These are phyloP conservation scores for Piscicola geometra DNA, from an alignment of 2,888 invertebrate species.

Conservation along the genomic window DNA sequence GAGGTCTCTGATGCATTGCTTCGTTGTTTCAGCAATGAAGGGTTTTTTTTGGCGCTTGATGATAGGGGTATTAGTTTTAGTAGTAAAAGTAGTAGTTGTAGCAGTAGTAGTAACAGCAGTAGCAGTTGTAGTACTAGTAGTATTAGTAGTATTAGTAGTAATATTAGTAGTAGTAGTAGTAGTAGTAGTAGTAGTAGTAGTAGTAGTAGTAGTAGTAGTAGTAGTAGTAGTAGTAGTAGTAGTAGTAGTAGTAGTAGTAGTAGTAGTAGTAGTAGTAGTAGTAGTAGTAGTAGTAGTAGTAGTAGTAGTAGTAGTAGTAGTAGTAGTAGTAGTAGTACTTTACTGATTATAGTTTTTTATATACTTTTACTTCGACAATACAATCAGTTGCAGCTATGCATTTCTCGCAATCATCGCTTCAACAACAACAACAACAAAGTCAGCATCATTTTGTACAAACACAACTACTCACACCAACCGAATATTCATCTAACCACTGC, in stretches of 20 bases:
- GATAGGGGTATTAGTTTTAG: no score
- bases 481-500: neutral
- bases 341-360: neutral
- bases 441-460: neutral
- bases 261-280: neutral
- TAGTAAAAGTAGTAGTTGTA: no score
- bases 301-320: no score
- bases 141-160: no score
- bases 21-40: no score
- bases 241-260: neutral
- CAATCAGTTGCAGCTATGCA: neutral
- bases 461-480: neutral
- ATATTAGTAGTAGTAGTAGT: no score
- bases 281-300: no score
- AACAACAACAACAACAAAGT: neutral
- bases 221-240: neutral
- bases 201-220: neutral
- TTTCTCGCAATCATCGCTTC: neutral
- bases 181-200: constrained; percentile 1
- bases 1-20: no score
- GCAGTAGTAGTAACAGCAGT: no score
- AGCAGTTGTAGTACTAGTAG: no score
- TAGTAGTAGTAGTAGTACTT: neutral
- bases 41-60: no score
- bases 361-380: no score